phyloP scores from a whole-genome alignment of 2,888 invertebrate species.

The Volucella bombylans region DNA sequence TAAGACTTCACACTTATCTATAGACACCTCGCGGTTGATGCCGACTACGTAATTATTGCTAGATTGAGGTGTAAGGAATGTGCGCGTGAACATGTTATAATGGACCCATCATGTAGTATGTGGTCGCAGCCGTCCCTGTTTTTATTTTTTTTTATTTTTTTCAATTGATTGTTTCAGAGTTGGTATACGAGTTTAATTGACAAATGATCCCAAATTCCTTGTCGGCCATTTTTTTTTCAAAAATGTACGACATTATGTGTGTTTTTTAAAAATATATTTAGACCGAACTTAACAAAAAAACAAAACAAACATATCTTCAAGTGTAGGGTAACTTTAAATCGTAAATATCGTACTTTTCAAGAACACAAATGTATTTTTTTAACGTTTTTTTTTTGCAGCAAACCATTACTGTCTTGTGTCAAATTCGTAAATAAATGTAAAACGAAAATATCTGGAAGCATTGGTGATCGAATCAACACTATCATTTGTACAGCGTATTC shows the following conservation, averaged over 20 bases:
- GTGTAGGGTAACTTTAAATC: too few species aligned
- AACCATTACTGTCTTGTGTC: too few species aligned
- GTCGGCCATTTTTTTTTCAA: slow-evolving; percentile 48
- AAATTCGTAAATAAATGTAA: too few species aligned
- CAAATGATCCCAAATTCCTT: slow-evolving; percentile 66
- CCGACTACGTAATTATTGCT: slow-evolving; percentile 73
- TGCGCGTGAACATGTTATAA: slow-evolving; percentile 72
- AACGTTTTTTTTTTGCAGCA: too few species aligned
- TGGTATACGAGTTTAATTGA: slow-evolving; percentile 62
- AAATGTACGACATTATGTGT: slow-evolving; percentile 33
- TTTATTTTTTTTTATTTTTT: slow-evolving; percentile 7
- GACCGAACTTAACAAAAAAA: too few species aligned
- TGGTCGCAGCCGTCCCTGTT: slow-evolving; percentile 69
- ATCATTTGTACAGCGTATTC: slow-evolving; percentile 14
- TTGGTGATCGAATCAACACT: slow-evolving; percentile 26
- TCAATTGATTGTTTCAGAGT: slow-evolving; percentile 71
- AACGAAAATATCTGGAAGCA: background rate
- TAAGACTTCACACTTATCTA: slow-evolving; percentile 73
- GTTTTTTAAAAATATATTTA: slow-evolving; percentile 5
- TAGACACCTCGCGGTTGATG: slow-evolving; percentile 73
- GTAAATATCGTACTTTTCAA: too few species aligned
- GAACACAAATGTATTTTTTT: too few species aligned
- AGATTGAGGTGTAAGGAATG: slow-evolving; percentile 74
- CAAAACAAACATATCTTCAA: too few species aligned
- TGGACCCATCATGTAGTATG: slow-evolving; percentile 69